These are phyloP conservation scores for Platycheirus rosarum DNA, from an alignment of 2,888 invertebrate genomes.

Conservation along the genomic window DNA sequence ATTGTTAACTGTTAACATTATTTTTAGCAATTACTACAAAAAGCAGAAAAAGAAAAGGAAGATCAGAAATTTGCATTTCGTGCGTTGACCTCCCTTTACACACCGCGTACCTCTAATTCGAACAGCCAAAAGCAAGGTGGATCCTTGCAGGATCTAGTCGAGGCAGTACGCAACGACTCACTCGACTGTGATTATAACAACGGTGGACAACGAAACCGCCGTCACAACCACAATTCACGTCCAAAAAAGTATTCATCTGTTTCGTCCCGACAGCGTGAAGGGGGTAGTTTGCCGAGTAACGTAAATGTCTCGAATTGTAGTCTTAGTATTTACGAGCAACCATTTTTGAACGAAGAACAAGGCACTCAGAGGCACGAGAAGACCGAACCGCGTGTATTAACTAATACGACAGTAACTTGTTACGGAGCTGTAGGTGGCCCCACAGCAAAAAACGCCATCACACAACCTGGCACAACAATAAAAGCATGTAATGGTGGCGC, in stretches of 20 bases:
- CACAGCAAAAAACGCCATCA: conserved; percentile 34
- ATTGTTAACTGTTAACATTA: not conserved
- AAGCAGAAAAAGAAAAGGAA: conserved; percentile 90
- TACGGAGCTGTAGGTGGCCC: conserved; percentile 34
- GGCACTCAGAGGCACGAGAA: conserved; percentile 72
- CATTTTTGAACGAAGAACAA: conserved; percentile 75
- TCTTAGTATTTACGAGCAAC: conserved; percentile 75
- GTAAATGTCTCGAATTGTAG: conserved; percentile 83
- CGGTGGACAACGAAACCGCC: conserved; percentile 78
- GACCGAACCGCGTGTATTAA: conserved; percentile 66
- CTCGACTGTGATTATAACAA: conserved; percentile 80
- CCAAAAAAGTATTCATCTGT: conserved; percentile 81
- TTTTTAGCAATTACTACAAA: conserved; percentile 88
- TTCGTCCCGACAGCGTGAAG: conserved; percentile 85
- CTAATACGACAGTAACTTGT: conserved; percentile 50
- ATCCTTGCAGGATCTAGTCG: conserved; percentile 86
- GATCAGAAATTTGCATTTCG: conserved; percentile 78
- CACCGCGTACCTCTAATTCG: conserved; percentile 77
- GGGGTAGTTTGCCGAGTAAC: conserved; percentile 86
- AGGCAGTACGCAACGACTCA: conserved; percentile 82
- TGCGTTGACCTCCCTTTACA: conserved; percentile 80
- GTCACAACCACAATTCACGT: conserved; percentile 80
- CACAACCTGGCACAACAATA: conserved; percentile 13
- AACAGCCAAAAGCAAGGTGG: conserved; percentile 84
- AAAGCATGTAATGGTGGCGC: conserved; percentile 5